Conservation (phyloP, 2,888 invertebrate species). For the Girardia tigrina region DNA sequence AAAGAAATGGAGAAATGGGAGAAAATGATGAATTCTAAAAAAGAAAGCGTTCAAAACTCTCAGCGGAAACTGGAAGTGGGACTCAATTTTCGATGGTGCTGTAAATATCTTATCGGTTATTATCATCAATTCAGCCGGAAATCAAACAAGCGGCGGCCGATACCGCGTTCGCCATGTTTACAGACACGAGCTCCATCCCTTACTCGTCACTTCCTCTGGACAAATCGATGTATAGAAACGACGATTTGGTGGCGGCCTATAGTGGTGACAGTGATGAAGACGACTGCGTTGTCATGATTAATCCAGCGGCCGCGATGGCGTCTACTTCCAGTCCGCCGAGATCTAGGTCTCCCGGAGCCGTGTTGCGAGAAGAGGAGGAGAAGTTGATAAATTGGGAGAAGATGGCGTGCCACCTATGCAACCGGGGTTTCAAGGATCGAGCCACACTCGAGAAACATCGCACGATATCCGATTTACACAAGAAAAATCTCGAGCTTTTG, state of each 20-base stretch:
- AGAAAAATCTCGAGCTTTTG: conserved; percentile 48
- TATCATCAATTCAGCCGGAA: conserved; percentile 27
- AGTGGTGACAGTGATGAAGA: conserved; percentile 60
- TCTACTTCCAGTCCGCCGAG: conserved; percentile 36
- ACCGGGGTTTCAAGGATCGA: conserved; percentile 74
- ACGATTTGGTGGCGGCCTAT: conserved; percentile 61
- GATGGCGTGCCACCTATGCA: conserved; percentile 80
- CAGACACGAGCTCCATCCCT: not conserved
- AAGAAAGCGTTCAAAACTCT: conserved; percentile 53
- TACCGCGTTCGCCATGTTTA: conserved; percentile 43
- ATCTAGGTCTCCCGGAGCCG: not conserved
- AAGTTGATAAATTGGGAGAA: conserved; percentile 64
- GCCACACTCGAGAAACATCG: conserved; percentile 78
- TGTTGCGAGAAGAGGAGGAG: conserved; percentile 49
- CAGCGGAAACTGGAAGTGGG: not conserved
- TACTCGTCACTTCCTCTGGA: not conserved
- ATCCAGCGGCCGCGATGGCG: conserved; percentile 38
- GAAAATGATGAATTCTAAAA: conserved; percentile 75
- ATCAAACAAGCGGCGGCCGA: conserved; percentile 42
- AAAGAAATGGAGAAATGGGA: conserved; percentile 89
- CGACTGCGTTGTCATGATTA: conserved; percentile 50
- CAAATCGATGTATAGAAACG: not conserved
- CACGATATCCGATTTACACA: conserved; percentile 80
- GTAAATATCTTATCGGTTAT: not conserved
- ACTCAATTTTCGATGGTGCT: not conserved